phyloP scores from a whole-genome alignment of 2,888 invertebrate genomes.

The Glomeris marginata region DNA sequence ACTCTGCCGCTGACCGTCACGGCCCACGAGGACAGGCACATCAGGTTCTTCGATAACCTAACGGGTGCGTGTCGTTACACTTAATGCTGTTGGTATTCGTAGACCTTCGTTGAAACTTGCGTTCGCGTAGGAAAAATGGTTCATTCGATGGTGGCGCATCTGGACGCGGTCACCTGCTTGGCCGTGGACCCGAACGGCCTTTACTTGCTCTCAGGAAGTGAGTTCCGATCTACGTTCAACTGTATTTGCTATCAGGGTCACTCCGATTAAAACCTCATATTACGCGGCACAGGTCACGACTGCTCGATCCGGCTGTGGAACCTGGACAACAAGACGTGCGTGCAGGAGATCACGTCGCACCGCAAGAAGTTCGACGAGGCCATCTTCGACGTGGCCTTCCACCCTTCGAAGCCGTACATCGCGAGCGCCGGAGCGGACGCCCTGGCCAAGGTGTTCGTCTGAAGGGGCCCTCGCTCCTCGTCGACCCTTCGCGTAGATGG shows the following conservation, averaged over 20 bases:
- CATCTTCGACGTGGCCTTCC: conserved; percentile 98
- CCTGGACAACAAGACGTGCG: conserved; percentile 87
- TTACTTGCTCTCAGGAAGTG: conserved; percentile 90
- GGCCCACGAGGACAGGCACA: conserved; percentile 95
- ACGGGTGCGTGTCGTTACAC: conserved; percentile 28
- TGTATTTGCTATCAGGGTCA: no score
- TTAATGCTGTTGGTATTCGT: no score
- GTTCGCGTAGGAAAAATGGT: conserved; percentile 68
- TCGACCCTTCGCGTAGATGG: no score
- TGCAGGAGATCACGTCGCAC: conserved; percentile 99
- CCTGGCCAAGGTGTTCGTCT: conserved; percentile 96
- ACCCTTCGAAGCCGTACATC: conserved; percentile 94
- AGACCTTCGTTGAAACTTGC: not conserved
- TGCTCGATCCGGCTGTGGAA: conserved; percentile 43
- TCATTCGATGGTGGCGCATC: conserved; percentile 96
- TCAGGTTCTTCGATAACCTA: conserved; percentile 96
- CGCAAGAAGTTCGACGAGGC: conserved; percentile 99
- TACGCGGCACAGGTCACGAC: conserved; percentile 36
- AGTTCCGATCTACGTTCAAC: no score
- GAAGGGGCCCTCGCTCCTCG: no score
- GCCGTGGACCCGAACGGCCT: conserved; percentile 97
- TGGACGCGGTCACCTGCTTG: conserved; percentile 95
- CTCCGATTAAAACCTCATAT: not conserved
- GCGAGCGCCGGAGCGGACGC: conserved; percentile 99
- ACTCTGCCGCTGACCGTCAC: conserved; percentile 90